Conservation (phyloP, 2,888 invertebrate genomes). For the Conomelus anceps region DNA sequence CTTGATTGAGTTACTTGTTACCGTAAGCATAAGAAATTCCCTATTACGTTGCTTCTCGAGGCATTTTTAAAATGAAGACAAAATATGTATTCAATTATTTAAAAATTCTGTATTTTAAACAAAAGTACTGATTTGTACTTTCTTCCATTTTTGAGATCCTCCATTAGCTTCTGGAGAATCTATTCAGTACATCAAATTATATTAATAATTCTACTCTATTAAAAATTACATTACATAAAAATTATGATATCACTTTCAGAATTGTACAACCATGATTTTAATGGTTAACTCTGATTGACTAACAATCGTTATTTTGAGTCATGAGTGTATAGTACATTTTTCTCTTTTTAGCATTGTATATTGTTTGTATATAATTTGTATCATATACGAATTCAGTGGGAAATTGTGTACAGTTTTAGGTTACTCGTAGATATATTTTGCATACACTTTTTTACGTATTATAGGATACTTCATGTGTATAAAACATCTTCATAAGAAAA, state of each 20-base stretch:
- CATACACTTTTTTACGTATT: not conserved
- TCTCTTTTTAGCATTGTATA: not conserved
- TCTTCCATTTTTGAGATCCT: no score
- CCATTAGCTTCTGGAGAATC: no score
- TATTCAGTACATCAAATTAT: no score
- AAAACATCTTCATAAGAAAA: not conserved
- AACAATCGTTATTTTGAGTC: not conserved
- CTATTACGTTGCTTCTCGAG: no score
- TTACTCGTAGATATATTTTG: not conserved
- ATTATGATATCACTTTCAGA: not conserved
- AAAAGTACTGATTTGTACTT: no score
- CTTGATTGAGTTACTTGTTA: no score
- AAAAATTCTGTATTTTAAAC: no score
- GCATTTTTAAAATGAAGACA: no score
- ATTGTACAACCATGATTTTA: not conserved
- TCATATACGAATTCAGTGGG: not conserved
- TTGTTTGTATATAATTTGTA: not conserved
- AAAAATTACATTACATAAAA: no score
- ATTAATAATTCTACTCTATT: no score
- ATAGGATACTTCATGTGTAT: not conserved
- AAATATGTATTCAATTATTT: no score
- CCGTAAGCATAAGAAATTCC: no score
- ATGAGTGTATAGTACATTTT: not conserved
- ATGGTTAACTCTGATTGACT: not conserved
- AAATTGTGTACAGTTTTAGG: not conserved